These are phyloP conservation scores for Liposcelis brunnea DNA, from an alignment of 2,888 invertebrate species.

Conservation along the genomic window DNA sequence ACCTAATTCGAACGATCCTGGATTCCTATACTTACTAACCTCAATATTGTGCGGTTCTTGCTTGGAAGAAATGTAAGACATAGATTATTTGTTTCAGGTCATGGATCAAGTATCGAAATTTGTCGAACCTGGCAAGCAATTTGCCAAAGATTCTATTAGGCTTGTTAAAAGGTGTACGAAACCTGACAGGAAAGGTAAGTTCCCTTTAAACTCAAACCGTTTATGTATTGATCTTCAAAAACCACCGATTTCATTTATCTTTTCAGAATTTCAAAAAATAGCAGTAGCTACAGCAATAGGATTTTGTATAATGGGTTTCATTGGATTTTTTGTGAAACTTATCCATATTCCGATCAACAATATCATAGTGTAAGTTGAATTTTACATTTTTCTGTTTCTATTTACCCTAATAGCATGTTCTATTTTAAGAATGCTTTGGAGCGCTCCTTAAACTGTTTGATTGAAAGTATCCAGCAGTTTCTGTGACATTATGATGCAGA, in stretches of 20 bases:
- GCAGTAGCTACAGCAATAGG: slow-evolving; percentile 98
- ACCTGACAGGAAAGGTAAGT: slow-evolving; percentile 88
- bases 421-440: too few species aligned
- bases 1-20: too few species aligned
- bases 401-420: too few species aligned
- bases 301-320: slow-evolving; percentile 99
- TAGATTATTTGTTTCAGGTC: slow-evolving; percentile 19
- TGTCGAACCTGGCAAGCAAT: slow-evolving; percentile 88
- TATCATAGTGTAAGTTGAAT: slow-evolving; percentile 74
- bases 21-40: neutral
- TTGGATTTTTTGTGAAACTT: slow-evolving; percentile 98
- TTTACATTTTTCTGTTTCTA: slow-evolving; percentile 11
- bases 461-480: too few species aligned
- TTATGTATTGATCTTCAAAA: neutral
- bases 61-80: slow-evolving; percentile 42
- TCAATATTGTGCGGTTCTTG: slow-evolving; percentile 19
- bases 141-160: slow-evolving; percentile 95
- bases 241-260: slow-evolving; percentile 14
- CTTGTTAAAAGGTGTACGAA: slow-evolving; percentile 98
- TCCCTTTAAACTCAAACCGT: neutral
- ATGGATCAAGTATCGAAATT: slow-evolving; percentile 97
- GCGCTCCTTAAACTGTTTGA: too few species aligned
- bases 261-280: slow-evolving; percentile 96
- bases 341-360: slow-evolving; percentile 99
- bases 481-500: too few species aligned